A percentile compares a stretch with the other conserved stretches of the same genome.
Conservation (phyloP, 2,113 vertebrate genomes). For the Albula glossodonta region DNA sequence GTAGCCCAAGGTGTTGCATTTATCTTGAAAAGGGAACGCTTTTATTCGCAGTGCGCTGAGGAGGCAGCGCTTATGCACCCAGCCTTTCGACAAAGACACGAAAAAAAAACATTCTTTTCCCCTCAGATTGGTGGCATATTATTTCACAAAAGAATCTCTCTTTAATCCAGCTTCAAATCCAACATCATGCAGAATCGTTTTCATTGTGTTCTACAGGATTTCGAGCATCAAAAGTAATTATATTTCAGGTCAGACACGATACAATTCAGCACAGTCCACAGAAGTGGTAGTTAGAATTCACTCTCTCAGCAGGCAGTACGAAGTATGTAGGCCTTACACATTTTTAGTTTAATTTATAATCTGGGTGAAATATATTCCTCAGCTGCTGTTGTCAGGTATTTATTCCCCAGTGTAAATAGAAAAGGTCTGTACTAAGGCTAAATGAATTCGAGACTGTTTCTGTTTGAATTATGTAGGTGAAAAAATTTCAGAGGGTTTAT, state of each 20-base stretch:
- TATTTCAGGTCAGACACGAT: not conserved
- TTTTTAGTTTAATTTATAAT: not conserved
- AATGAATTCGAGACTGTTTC: not conserved
- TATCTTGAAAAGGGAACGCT: constrained; percentile 53
- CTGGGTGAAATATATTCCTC: not conserved
- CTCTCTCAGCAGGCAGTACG: not conserved
- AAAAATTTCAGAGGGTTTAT: not conserved
- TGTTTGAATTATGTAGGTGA: not conserved
- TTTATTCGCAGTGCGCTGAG: constrained; percentile 50
- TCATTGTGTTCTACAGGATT: not conserved
- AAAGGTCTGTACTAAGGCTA: too few species aligned
- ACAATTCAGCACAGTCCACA: not conserved
- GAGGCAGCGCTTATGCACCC: not conserved
- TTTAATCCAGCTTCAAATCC: not conserved
- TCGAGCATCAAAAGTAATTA: not conserved
- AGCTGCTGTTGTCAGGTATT: not conserved
- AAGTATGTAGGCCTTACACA: not conserved
- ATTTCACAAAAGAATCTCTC: not conserved
- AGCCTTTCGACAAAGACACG: not conserved
- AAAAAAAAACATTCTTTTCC: not conserved
- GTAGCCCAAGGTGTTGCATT: constrained; percentile 62
- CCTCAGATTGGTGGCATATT: not conserved
- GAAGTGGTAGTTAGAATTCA: not conserved
- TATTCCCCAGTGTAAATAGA: too few species aligned
- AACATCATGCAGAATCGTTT: not conserved